Evolutionary conservation across 2,113 vertebrate genomes (phyloP), one percentile per base, ranked within the genome.

Genomic region (Peromyscus maniculatus): DNA sequence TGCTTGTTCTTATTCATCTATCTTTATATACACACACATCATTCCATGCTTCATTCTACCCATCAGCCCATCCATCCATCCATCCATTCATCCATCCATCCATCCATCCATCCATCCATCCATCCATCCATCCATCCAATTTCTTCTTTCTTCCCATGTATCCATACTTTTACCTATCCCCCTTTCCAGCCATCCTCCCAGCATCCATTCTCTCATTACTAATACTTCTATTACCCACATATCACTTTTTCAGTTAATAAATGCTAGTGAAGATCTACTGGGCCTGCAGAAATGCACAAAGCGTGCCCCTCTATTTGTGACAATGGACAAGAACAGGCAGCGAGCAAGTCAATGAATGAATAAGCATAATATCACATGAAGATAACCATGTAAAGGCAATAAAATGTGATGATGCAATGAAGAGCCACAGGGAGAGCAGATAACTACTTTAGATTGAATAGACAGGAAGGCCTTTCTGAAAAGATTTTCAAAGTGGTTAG

Each of bases 401-500:
- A 83, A 89, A 91, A 67, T 26, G 39, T 19, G 71, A 86, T 92
- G 69, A 72, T 86, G 26, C 77, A 46, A 64, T 78, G 75, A 89
- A 86, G 91, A 96, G 66, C 92, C 77, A 55, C 28, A n/a, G 91
- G 86, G 52, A 80, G 66, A 96, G 36, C 39, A 92, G 91, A 96
- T 96, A 33, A 95, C 84, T 87, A 28, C 55, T 91, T 94, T 67
- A 93, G 95, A 94, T 26, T 86, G 75, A 19, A 36, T 52, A 57
- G 75, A 33, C 55, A 87, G 79, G 67, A 36, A 97, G 46, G 39
- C 64, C 93, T 93, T 77, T 78, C 92, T 95, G 92, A 96, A 79
- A 94, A 89, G 46, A 57, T 91, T 82, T 97, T 97, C 96, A 91
- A 77, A 96, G 39, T 72, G 87, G 83, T 78, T 87, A 98, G 62